Evolutionary conservation across 2,797 vertebrate species (phyloP).

Genomic region (Trachops cirrhosus): DNA sequence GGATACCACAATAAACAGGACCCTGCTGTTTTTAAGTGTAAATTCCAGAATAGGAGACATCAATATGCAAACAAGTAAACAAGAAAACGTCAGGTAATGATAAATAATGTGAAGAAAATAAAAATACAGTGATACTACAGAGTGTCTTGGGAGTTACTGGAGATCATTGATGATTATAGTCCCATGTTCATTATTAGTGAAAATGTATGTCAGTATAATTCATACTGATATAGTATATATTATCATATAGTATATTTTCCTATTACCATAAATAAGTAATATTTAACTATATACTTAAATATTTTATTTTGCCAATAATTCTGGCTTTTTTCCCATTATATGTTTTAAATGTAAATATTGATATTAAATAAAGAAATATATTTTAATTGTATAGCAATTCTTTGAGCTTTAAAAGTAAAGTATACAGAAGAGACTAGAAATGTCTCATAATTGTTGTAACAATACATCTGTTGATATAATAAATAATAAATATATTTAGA

Average conservation of each 20-base stretch:
- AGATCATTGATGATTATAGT: background rate
- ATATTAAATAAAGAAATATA: background rate
- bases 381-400: slow-evolving; percentile 39
- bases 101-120: background rate
- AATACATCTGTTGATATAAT: background rate
- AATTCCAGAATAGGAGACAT: background rate
- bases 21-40: background rate
- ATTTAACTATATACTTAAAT: background rate
- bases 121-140: background rate
- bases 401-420: background rate
- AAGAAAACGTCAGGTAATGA: background rate
- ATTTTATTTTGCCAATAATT: slow-evolving; percentile 21
- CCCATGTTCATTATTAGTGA: background rate
- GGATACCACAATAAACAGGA: background rate
- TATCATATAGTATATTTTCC: background rate
- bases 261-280: background rate
- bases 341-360: slow-evolving; percentile 8
- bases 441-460: background rate
- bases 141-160: background rate
- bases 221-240: background rate
- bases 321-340: background rate
- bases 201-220: background rate
- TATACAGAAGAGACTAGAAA: background rate
- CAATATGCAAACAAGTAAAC: background rate
- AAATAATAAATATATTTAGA: background rate